Evolutionary conservation across 2,797 vertebrate species (phyloP), one percentile per base, ranked within the genome.

Genomic region (Esox lucius): DNA sequence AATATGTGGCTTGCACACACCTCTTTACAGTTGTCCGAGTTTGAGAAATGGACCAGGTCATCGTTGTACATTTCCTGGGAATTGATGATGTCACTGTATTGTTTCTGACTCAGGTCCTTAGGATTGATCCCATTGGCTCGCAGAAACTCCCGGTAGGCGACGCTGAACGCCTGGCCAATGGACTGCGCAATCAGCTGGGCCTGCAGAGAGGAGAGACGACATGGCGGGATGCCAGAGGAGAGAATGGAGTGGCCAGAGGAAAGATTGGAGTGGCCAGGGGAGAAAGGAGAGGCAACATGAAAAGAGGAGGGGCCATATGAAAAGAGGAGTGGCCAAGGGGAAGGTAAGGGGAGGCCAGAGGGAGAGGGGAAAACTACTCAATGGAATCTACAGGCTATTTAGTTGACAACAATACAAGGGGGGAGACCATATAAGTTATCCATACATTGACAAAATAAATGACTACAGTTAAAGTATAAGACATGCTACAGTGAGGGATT

Each of bases 11-110:
- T 28, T 26, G 51, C 35, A 65, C 64, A 46, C 84, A 99, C 98
- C 96, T 99, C 96, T 94, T 99, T 99, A 90, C 97, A 98, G 93
- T 99, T 99, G 87, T 98, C 98, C 0, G 97, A 99, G 89, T 98
- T 99, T 92, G 94, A 94, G 86, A 95, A 95, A 89, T 95, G 94
- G 75, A 95, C 86, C 0, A 95, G 93, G 87, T 95, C 94, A 35
- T 95, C 93, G 11, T 95, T 93, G 87, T 95, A 95, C 94, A 95
- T 95, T 86, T 95, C 93, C 88, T 99, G 97, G 78, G 97, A 97
- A 82, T 95, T 98, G 91, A 99, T 97, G 91, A 99, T 97, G 87
- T 98, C 97, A 49, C 97, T 99, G 93, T 98, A 99, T 51, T 99
- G 97, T 87, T 98, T 99, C 93, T 99, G 98, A 92, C 98, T 99